phyloP scores from a whole-genome alignment of 2,113 vertebrate genomes.

The Osmerus eperlanus region DNA sequence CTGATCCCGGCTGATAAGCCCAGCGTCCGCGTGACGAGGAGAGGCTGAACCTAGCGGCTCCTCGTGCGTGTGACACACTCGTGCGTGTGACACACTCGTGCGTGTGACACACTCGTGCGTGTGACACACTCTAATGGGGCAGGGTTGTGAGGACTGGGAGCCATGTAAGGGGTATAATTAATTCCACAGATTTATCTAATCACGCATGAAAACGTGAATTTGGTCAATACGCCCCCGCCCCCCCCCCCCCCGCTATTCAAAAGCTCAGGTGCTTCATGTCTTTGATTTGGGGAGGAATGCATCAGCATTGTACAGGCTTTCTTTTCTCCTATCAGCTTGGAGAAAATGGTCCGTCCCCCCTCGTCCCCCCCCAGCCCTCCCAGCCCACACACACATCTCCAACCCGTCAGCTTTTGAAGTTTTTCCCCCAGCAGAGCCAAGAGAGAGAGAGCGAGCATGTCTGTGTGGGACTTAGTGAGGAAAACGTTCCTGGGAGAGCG shows the following conservation, averaged over 20 bases:
- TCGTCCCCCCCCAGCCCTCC: background rate
- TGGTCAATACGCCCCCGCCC: background rate
- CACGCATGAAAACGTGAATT: background rate
- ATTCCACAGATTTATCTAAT: background rate
- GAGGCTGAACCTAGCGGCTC: no score
- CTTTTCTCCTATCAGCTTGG: conserved; percentile 1
- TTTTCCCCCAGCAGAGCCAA: conserved; percentile 13
- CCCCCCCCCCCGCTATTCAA: background rate
- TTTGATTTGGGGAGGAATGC: conserved; percentile 2
- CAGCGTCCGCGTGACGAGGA: no score
- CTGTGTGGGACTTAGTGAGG: no score
- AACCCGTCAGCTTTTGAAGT: conserved; percentile 31
- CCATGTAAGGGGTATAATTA: background rate
- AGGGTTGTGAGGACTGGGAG: no score
- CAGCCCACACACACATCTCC: background rate
- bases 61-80: background rate
- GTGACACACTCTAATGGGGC: background rate
- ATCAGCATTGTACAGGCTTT: conserved; percentile 20
- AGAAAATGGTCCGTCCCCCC: no score
- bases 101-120: no score
- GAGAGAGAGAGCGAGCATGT: background rate
- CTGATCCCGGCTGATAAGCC: no score
- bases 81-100: no score
- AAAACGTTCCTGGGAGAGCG: conserved; percentile 4
- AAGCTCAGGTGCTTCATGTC: background rate